A percentile compares a stretch with the other conserved stretches of the same genome.
Evolutionary conservation across 1,140 invertebrate species (phyloP).

Genomic region (Drosophila littoralis): DNA sequence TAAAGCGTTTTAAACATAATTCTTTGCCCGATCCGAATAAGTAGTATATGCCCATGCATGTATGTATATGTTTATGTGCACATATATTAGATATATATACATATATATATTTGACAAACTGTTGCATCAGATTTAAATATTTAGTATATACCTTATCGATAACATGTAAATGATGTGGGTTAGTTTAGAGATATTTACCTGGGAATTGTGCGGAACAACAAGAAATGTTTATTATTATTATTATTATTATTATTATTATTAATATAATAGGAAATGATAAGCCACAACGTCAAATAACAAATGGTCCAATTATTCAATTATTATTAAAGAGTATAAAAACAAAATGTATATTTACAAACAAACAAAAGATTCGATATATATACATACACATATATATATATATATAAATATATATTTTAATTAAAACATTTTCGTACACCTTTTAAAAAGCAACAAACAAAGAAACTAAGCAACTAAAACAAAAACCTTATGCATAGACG

Average conservation of each 20-base stretch:
- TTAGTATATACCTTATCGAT: constrained; percentile 52
- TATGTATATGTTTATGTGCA: constrained; percentile 18
- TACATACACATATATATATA: constrained; percentile 51
- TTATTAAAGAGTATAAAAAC: constrained; percentile 50
- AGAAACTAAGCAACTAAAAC: constrained; percentile 5
- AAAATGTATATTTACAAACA: constrained; percentile 56
- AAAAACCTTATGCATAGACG: constrained; percentile 44
- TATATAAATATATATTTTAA: too few relatives aligned
- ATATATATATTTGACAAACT: constrained; percentile 51
- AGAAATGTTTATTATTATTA: constrained; percentile 55
- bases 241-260: constrained; percentile 48
- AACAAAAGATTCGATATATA: constrained; percentile 41
- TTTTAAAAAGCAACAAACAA: constrained; percentile 57
- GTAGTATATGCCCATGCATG: constrained; percentile 13
- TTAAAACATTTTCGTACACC: constrained; percentile 62
- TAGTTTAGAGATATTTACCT: constrained; percentile 69
- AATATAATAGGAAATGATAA: constrained; percentile 58
- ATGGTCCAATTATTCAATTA: constrained; percentile 84
- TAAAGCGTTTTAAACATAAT: constrained; percentile 71
- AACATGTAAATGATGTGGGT: constrained; percentile 58
- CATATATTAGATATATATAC: constrained; percentile 24
- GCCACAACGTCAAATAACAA: constrained; percentile 76
- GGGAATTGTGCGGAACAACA: constrained; percentile 73
- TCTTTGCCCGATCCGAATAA: constrained; percentile 22
- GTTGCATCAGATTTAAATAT: constrained; percentile 62